phyloP scores from a whole-genome alignment of 2,797 vertebrate species.

The Micropoecilia bifurca region DNA sequence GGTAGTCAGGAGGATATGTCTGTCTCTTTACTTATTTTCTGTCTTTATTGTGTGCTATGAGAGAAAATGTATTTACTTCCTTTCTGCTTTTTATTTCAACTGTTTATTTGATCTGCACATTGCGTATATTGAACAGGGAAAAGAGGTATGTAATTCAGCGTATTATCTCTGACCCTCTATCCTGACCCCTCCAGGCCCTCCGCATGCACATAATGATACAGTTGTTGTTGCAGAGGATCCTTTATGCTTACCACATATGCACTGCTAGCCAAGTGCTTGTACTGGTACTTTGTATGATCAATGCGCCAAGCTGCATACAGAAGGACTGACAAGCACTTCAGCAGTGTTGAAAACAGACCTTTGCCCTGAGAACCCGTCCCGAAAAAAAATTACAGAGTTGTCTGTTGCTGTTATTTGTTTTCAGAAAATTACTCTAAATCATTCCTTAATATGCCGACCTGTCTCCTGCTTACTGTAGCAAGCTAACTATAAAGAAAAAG shows the following conservation, averaged over 20 bases:
- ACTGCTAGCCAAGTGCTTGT: conserved; percentile 7
- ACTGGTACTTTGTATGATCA: background rate
- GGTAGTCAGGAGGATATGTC: background rate
- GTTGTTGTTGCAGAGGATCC: conserved; percentile 57
- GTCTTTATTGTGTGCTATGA: conserved; percentile 30
- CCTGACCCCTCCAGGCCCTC: conserved; percentile 61
- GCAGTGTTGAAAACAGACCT: conserved; percentile 66
- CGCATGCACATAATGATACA: conserved; percentile 66
- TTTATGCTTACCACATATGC: conserved; percentile 15
- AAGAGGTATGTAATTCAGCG: conserved; percentile 95
- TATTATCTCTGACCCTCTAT: conserved; percentile 80
- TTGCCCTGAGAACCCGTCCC: conserved; percentile 14
- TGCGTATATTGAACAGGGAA: conserved; percentile 94
- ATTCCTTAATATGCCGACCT: conserved; percentile 20
- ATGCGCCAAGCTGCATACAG: conserved; percentile 32
- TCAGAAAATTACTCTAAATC: conserved; percentile 12
- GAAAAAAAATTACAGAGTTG: conserved; percentile 27
- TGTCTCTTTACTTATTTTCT: background rate
- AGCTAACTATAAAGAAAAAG: background rate
- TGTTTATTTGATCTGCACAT: conserved; percentile 79
- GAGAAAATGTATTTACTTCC: conserved; percentile 86
- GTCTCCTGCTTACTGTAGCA: background rate
- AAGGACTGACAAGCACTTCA: conserved; percentile 80
- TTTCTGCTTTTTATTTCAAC: conserved; percentile 92
- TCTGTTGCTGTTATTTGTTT: conserved; percentile 23